Evolutionary conservation across 23 tunicate genomes (phyloP).

Genomic region (Clavelina lepadiformis): DNA sequence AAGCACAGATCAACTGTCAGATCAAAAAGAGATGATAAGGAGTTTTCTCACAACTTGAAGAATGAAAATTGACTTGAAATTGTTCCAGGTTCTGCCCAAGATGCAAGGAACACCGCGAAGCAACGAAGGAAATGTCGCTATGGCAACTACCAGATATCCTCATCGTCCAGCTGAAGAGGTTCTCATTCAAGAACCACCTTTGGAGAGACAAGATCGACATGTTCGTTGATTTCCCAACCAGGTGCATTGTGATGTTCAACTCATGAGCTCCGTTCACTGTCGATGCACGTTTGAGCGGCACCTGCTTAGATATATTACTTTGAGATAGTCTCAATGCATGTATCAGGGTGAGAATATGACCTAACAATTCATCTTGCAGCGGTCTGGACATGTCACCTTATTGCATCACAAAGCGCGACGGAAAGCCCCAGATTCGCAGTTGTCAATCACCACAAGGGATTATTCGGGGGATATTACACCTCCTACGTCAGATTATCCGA

Average conservation of each 20-base stretch:
- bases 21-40: too few species aligned
- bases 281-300: too few species aligned
- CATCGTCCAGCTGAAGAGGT: slow-evolving; percentile 83
- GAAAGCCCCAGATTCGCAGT: slow-evolving; percentile 49
- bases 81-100: slow-evolving; percentile 70
- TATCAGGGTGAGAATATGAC: too few species aligned
- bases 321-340: too few species aligned
- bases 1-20: too few species aligned
- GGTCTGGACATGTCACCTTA: slow-evolving; percentile 79
- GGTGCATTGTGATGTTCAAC: too few species aligned
- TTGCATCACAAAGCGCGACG: slow-evolving; percentile 31
- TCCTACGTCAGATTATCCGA: slow-evolving; percentile 50
- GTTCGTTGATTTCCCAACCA: slow-evolving; percentile 69
- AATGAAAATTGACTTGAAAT: neutral
- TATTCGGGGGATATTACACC: slow-evolving; percentile 93
- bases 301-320: slow-evolving; percentile 51
- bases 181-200: slow-evolving; percentile 67
- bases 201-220: slow-evolving; percentile 82
- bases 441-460: slow-evolving; percentile 83
- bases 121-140: slow-evolving; percentile 79
- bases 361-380: slow-evolving; percentile 23
- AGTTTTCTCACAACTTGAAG: neutral
- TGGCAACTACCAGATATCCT: slow-evolving; percentile 90
- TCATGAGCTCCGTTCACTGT: too few species aligned
- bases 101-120: slow-evolving; percentile 77